These are phyloP conservation scores for Henicopernis longicauda DNA, from an alignment of 2,113 vertebrate species.

Conservation along the genomic window DNA sequence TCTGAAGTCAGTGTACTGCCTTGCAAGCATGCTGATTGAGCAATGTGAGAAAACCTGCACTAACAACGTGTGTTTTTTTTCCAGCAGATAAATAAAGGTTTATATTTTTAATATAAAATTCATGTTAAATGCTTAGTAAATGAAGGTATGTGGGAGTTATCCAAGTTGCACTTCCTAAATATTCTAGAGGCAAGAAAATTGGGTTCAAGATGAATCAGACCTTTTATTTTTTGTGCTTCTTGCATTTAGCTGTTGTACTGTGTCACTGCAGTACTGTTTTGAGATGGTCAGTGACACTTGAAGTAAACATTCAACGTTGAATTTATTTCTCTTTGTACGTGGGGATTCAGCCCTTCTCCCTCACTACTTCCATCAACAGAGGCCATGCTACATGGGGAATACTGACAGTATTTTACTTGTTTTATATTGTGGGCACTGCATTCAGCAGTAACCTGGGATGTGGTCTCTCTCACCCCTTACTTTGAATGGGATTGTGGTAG, in stretches of 20 bases:
- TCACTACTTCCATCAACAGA: not conserved
- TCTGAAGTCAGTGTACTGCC: not conserved
- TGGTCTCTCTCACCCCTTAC: not conserved
- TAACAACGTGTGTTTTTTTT: not conserved
- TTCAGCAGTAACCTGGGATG: not conserved
- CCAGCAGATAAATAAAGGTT: not conserved
- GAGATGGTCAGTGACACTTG: not conserved
- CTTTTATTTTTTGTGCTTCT: not conserved
- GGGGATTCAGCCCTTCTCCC: not conserved
- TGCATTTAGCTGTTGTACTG: not conserved
- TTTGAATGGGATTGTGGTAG: not conserved
- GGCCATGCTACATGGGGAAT: not conserved
- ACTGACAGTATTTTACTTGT: not conserved
- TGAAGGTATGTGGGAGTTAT: not conserved
- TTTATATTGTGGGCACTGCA: not conserved
- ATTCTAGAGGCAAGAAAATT: not conserved
- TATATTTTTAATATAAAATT: not conserved
- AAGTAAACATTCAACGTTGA: not conserved
- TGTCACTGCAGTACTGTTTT: not conserved
- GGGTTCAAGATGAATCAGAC: not conserved
- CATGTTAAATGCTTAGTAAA: not conserved
- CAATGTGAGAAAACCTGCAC: not conserved
- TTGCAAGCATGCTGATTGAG: fast-evolving
- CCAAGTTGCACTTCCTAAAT: not conserved
- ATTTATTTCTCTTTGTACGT: not conserved